These are phyloP conservation scores for Platycheirus albimanus DNA, from an alignment of 2,888 invertebrate genomes.

Conservation along the genomic window DNA sequence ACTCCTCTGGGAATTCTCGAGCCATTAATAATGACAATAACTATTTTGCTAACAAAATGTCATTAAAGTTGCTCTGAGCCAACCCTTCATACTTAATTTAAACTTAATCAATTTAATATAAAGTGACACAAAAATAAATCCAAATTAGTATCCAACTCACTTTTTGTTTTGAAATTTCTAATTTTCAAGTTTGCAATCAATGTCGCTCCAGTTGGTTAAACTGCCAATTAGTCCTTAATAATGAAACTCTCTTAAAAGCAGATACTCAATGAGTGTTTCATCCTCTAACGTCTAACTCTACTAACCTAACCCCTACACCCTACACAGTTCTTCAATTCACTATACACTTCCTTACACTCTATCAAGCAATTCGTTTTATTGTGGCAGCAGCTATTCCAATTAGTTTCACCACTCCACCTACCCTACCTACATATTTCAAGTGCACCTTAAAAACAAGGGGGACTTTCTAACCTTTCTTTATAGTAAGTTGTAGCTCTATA, in stretches of 20 bases:
- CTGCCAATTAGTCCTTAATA: constrained; percentile 52
- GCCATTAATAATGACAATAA: too few species aligned
- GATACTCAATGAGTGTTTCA: constrained; percentile 17
- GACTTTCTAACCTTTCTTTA: constrained; percentile 20
- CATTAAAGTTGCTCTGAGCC: too few species aligned
- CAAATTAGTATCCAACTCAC: too few species aligned
- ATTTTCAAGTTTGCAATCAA: too few species aligned
- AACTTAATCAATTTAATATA: too few species aligned
- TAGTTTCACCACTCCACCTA: constrained; percentile 63
- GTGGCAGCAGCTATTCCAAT: constrained; percentile 63
- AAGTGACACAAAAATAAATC: too few species aligned
- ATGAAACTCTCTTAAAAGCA: constrained; percentile 24
- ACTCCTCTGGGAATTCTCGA: too few species aligned
- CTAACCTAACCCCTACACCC: not conserved
- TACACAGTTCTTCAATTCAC: not conserved
- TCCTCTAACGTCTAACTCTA: too few species aligned
- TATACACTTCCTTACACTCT: constrained; percentile 26
- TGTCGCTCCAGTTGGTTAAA: constrained; percentile 28
- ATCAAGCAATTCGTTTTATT: constrained; percentile 64
- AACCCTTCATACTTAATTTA: too few species aligned
- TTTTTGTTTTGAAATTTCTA: too few species aligned
- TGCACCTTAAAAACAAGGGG: constrained; percentile 20
- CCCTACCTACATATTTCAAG: constrained; percentile 39
- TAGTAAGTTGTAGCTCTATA: not conserved
- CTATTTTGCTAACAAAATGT: too few species aligned